Evolutionary conservation across 64 coral and sea anemone species (phyloP).

Genomic region (Montipora cactus): DNA sequence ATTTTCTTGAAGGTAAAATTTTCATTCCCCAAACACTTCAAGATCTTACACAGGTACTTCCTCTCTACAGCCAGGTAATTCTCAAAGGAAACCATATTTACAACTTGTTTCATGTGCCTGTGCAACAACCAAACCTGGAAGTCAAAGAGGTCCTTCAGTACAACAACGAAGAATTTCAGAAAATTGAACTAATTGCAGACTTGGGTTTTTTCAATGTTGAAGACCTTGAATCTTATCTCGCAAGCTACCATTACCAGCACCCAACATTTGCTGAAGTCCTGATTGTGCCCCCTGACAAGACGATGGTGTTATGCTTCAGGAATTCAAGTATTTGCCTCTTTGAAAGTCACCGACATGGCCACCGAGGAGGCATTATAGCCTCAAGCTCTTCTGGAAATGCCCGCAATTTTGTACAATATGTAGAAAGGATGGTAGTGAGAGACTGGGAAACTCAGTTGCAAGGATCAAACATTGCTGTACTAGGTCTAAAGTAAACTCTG

Average conservation of each 20-base stretch:
- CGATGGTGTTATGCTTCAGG: constrained; percentile 30
- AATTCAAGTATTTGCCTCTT: neutral
- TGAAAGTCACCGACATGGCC: constrained; percentile 49
- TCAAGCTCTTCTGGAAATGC: neutral
- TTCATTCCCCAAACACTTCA: neutral
- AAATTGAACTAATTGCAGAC: neutral
- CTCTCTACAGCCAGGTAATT: neutral
- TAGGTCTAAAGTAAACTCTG: neutral
- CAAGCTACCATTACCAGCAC: neutral
- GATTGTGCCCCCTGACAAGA: constrained; percentile 58
- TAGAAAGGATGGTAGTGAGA: constrained; percentile 17
- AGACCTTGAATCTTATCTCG: constrained; percentile 23
- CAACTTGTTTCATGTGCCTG: neutral
- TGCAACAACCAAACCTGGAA: neutral
- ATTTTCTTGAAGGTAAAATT: neutral
- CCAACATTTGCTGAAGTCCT: constrained; percentile 27
- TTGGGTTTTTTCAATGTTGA: neutral
- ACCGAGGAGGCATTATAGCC: constrained; percentile 18
- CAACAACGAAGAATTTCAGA: neutral
- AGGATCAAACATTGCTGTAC: constrained; percentile 27
- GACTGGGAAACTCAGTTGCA: constrained; percentile 19
- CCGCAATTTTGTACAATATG: neutral
- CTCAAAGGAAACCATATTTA: neutral
- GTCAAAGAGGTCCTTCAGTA: neutral
- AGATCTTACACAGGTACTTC: neutral